Evolutionary conservation across 1,140 invertebrate genomes (phyloP), one percentile per base, ranked within the genome.

Genomic region (Penaeus indicus): DNA sequence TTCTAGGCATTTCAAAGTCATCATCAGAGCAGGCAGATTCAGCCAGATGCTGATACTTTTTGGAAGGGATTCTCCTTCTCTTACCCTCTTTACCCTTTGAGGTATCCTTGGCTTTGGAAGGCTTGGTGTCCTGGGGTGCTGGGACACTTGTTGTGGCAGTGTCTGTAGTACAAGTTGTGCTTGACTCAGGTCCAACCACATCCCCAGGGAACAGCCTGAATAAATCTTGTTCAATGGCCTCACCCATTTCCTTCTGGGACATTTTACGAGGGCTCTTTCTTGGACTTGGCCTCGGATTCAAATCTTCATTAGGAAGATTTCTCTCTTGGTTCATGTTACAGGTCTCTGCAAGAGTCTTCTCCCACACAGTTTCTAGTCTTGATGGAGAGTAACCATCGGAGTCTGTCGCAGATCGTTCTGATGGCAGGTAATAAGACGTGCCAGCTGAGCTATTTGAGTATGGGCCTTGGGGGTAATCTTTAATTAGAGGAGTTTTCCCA

Each of bases 401-500:
- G 62, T 84, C 87, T n/a, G 87, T 88, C 27, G 42, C 72, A 64
- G 87, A 88, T 11, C 62, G 81, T 42, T 88, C 87, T 67, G 87
- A 88, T 4, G 87, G 87, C 82, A 84, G 75, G 42, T 88, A 88
- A 61, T 88, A 88, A 16, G 86, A 88, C 3, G 87, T 84, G 42
- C 81, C 60, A 10, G 82, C 81, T 54, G 87, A 88, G 32, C 87
- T 88, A 32, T 64, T 88, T 38, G 87, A 88, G 60, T 88, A 88
- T 22, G 87, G 87, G 21, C 87, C 87, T 22, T 84, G 87, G 8
- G 87, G 87, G 64, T 88, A 88, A n/a, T 88, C 81, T 64, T 84
- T 88, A 16, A 88, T 67, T 19, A 78, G 72, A 25, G 87, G 87
- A 54, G 87, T 77, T 38, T 27, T 75, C 38, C 22, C 42, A 1